Evolutionary conservation across 2,888 invertebrate genomes (phyloP).

Genomic region (Andrena praecox): DNA sequence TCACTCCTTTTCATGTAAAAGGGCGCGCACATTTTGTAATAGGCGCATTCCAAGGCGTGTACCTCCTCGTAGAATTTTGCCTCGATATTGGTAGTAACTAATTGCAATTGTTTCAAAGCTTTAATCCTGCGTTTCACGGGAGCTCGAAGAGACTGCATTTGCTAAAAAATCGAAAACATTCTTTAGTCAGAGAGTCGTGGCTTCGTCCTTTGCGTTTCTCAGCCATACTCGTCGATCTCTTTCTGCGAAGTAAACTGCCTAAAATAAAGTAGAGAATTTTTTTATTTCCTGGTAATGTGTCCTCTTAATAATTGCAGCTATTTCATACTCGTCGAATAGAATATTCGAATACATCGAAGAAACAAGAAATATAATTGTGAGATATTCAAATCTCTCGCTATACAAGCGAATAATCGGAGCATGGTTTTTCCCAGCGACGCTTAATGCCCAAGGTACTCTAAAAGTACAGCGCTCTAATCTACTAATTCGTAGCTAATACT

Average conservation of each 20-base stretch:
- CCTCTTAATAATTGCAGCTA: neutral
- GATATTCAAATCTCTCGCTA: neutral
- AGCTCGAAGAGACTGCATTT: constrained; percentile 86
- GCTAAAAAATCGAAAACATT: constrained; percentile 52
- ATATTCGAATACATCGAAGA: neutral
- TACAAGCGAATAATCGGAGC: neutral
- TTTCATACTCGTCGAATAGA: neutral
- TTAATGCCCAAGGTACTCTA: constrained; percentile 3
- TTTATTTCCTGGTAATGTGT: neutral
- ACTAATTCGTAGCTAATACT: constrained; percentile 3
- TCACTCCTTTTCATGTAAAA: constrained; percentile 91
- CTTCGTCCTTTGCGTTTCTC: no score
- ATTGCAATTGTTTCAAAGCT: constrained; percentile 94
- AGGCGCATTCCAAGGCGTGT: constrained; percentile 96
- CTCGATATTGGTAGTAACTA: constrained; percentile 94
- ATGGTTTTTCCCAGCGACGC: neutral
- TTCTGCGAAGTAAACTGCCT: neutral
- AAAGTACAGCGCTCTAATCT: constrained; percentile 26
- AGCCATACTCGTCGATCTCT: constrained; percentile 25
- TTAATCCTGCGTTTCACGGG: constrained; percentile 93
- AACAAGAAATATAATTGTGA: neutral
- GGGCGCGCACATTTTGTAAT: constrained; percentile 92
- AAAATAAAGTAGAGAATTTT: neutral
- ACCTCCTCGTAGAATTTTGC: constrained; percentile 97
- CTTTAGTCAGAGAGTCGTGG: constrained; percentile 17